Base-by-base conservation (phyloP, 2,113 vertebrate genomes). In the Atlantisia rogersi region DNA sequence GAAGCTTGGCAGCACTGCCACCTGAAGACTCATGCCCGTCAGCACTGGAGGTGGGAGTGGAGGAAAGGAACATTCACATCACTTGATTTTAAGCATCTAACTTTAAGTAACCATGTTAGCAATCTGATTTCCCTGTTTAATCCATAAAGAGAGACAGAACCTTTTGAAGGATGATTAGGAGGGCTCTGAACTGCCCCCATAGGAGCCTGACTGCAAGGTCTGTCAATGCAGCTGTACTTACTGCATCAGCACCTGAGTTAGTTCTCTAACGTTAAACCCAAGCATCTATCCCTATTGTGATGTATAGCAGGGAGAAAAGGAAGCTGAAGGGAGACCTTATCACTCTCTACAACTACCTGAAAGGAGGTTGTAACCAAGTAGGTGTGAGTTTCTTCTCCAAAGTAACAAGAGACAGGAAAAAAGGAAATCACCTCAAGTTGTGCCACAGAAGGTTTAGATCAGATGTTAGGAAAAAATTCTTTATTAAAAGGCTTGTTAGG, bases 111-210 rank as follows among this genome's bases (percentile, higher is more conserved):
- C 40, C 21, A 6, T n/a, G 29, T 84, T 78, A 75, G n/a, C n/a
- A 81, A 78, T 55, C 25, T 70, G 40, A 78, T 78, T 90, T 77
- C 52, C 87, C 46, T 78, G 24, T 94, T 87, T 93, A 87, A 92
- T 71, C 69, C 56, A 29, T 53, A 58, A 76, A 55, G 68, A 81
- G 40, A 89, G 50, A 74, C n/a, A 48, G n/a, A 32, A 69, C 87
- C 65, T 88, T 96, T 87, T 24, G n/a, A 84, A 65, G 20, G 31
- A 83, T 74, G 52, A 70, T 85, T 87, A 84, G 50, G 42, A 53
- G 31, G 46, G 16, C 31, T 94, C 64, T 65, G 87, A 87, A 82
- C 52, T 82, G 32, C n/a, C 52, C 73, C 62, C 35, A 31, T 17
- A 78, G 48, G 31, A 71, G 6, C 67, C 70, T 92, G 78, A 59